These are phyloP conservation scores for Smutsia gigantea DNA, from an alignment of 2,797 vertebrate species.

Conservation along the genomic window DNA sequence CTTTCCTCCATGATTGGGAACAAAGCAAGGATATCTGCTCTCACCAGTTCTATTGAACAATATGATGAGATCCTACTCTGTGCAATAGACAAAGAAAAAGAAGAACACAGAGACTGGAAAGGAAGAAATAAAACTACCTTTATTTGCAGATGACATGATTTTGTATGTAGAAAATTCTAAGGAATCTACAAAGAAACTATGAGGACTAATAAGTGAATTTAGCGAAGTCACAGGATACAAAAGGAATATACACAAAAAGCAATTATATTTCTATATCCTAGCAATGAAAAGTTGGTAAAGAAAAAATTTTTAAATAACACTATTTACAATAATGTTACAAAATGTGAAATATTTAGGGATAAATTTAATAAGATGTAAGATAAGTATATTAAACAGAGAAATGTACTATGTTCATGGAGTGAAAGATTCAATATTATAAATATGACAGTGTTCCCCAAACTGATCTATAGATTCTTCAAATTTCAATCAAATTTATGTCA, in stretches of 20 bases:
- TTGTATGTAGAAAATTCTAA: not conserved
- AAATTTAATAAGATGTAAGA: not conserved
- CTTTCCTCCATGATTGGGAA: not conserved
- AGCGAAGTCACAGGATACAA: not conserved
- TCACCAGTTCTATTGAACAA: not conserved
- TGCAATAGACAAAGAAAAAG: not conserved
- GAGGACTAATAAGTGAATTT: not conserved
- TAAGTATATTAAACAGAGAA: not conserved
- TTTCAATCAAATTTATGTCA: not conserved
- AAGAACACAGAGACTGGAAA: not conserved
- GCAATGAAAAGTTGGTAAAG: not conserved
- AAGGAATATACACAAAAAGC: not conserved
- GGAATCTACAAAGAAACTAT: not conserved
- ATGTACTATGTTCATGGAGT: not conserved
- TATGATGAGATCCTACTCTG: not conserved
- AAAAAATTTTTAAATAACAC: not conserved
- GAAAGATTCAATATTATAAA: not conserved
- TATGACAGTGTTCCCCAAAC: not conserved
- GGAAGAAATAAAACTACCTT: not conserved
- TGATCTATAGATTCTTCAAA: not conserved
- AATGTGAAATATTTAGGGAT: conserved; percentile 12
- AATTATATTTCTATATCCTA: not conserved
- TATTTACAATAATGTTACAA: not conserved
- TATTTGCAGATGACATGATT: not conserved
- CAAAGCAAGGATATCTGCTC: not conserved